Evolutionary conservation across 2,888 invertebrate species (phyloP), one percentile per base, ranked within the genome.

Genomic region (Rhimphoctona megacephalus): DNA sequence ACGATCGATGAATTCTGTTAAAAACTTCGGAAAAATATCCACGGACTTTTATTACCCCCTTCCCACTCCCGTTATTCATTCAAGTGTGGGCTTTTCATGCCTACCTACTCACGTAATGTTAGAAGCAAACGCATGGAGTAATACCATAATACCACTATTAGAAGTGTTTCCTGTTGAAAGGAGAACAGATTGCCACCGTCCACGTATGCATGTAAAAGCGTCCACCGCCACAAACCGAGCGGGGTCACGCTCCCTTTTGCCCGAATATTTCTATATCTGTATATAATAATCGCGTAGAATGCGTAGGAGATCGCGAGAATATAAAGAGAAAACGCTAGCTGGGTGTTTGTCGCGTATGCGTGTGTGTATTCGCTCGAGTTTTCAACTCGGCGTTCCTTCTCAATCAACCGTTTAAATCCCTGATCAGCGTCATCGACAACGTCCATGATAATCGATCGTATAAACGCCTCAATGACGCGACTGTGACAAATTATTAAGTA

Each of bases 101-200:
- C 80, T 69, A 70, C 86, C 84, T 74, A 84, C 86, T 84, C 81
- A 22, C 54, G 57, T 66, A 66, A 67, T 64, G 69, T 70, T 77
- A 66, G 80, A 19, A 72, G 64, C 67, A 67, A 81, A 79, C 74
- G 74, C 84, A 69, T 72, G 4, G n/a, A 36, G 69, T 84, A 79
- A 81, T 76, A 76, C 84, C 81, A 57, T 74, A 73, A 85, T 85
- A 86, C 87, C 84, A 88, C 89, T 89, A 86, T 89, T 90, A 90
- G 90, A 91, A 90, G 87, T 87, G 89, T 91, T 92, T 92, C 92
- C 92, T 92, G 91, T 92, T 92, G 92, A 92, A 92, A 92, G 91
- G 91, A 88, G 90, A 92, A 91, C 92, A 85, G 80, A 86, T 85
- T 89, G 89, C 86, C 88, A 85, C 76, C 79, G 89, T 88, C 90